phyloP scores from a whole-genome alignment of 2,888 invertebrate genomes.

The Deilephila porcellus region DNA sequence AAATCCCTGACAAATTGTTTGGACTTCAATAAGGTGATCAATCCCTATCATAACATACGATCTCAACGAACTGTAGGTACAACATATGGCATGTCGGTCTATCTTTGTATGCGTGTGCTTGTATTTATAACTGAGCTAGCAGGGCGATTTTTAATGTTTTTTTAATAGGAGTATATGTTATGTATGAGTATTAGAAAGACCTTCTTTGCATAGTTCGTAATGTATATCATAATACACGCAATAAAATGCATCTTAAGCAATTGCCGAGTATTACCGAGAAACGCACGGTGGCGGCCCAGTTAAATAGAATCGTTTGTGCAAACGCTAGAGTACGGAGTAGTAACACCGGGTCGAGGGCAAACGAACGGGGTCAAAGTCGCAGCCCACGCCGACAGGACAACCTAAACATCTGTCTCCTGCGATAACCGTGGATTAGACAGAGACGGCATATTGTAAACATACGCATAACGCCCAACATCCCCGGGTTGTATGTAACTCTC shows the following conservation, averaged over 20 bases:
- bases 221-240: background rate
- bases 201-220: background rate
- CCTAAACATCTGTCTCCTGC: conserved; percentile 42
- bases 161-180: no score
- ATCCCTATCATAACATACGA: no score
- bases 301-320: conserved; percentile 6
- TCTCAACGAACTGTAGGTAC: no score
- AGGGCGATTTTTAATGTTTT: no score
- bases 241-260: background rate
- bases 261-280: background rate
- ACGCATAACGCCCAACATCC: background rate
- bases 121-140: no score
- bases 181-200: background rate
- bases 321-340: conserved; percentile 15
- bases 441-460: conserved; percentile 32
- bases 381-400: conserved; percentile 50
- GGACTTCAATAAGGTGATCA: no score
- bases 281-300: conserved; percentile 9
- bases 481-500: background rate
- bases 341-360: conserved; percentile 67
- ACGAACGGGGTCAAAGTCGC: conserved; percentile 77
- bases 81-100: no score
- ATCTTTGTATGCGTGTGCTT: no score
- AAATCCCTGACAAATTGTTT: no score
- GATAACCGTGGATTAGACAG: conserved; percentile 38